A percentile compares a stretch with the other conserved stretches of the same genome.
phyloP scores from a whole-genome alignment of 23 tunicate genomes.

The Trididemnum miniatum region DNA sequence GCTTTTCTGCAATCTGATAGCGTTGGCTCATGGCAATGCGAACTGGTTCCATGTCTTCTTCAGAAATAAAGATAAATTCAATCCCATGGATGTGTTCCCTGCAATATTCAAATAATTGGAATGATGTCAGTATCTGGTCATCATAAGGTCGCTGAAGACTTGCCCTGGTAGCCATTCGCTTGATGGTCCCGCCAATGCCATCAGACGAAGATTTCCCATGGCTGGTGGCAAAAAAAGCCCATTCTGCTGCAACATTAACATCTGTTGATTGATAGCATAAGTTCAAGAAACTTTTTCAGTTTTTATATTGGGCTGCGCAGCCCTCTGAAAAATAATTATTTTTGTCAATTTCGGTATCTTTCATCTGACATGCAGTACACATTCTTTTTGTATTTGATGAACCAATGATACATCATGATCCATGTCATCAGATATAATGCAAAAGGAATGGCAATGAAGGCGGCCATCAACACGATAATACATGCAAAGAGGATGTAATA shows the following conservation, averaged over 20 bases:
- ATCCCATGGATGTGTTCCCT: constrained; percentile 18
- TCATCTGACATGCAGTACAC: constrained; percentile 15
- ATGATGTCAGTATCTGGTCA: constrained; percentile 31
- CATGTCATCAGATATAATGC: constrained; percentile 39
- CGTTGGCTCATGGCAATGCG: constrained; percentile 14
- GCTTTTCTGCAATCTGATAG: constrained; percentile 11
- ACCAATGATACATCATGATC: constrained; percentile 43
- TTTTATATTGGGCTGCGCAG: constrained; percentile 61
- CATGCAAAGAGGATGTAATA: constrained; percentile 46
- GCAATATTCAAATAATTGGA: constrained; percentile 30
- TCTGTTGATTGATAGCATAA: constrained; percentile 43
- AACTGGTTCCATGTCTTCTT: constrained; percentile 24
- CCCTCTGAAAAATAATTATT: constrained; percentile 40
- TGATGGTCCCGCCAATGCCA: constrained; percentile 39
- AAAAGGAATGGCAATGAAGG: constrained; percentile 11
- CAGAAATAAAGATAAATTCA: constrained; percentile 23
- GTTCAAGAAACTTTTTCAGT: constrained; percentile 37
- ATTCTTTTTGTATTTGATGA: constrained; percentile 34
- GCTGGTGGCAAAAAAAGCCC: constrained; percentile 38
- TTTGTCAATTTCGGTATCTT: constrained; percentile 19
- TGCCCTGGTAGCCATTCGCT: constrained; percentile 33
- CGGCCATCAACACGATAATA: constrained; percentile 22
- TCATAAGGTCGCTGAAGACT: constrained; percentile 33
- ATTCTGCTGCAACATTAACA: constrained; percentile 33
- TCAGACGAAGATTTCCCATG: constrained; percentile 33